These are phyloP conservation scores for Phalacrocorax aristotelis DNA, from an alignment of 2,113 vertebrate genomes.

Conservation along the genomic window DNA sequence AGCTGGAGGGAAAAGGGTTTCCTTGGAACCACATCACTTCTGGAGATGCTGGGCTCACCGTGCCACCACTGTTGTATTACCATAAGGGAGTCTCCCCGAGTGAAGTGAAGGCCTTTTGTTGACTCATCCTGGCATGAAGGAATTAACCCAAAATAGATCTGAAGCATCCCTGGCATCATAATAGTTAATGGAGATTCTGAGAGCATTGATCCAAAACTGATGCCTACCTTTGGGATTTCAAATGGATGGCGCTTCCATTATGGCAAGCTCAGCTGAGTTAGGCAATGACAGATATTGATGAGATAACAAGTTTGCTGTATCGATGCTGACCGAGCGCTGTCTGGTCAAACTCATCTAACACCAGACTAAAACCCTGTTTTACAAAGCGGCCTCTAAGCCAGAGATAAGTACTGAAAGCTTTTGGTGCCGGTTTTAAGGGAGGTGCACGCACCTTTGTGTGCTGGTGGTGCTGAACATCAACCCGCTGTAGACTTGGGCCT, in stretches of 20 bases:
- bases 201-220: constrained; percentile 17
- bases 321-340: not conserved
- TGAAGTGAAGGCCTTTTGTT: not conserved
- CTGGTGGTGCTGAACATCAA: not conserved
- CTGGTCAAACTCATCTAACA: not conserved
- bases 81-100: not conserved
- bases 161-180: not conserved
- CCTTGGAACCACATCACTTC: not conserved
- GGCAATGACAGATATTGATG: constrained; percentile 11
- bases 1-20: not conserved
- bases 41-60: not conserved
- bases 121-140: not conserved
- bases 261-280: not conserved
- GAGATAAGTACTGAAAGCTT: not conserved
- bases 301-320: constrained; percentile 42
- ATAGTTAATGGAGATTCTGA: constrained; percentile 8
- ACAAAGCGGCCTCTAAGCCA: not conserved
- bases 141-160: not conserved
- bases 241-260: constrained; percentile 33
- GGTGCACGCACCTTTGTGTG: not conserved
- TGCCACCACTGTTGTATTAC: not conserved
- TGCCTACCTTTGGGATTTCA: constrained; percentile 29
- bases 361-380: not conserved
- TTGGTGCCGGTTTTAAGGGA: not conserved
- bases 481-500: accelerated